Evolutionary conservation across 2,888 invertebrate genomes (phyloP).

Genomic region (Oscheius myriophilus): DNA sequence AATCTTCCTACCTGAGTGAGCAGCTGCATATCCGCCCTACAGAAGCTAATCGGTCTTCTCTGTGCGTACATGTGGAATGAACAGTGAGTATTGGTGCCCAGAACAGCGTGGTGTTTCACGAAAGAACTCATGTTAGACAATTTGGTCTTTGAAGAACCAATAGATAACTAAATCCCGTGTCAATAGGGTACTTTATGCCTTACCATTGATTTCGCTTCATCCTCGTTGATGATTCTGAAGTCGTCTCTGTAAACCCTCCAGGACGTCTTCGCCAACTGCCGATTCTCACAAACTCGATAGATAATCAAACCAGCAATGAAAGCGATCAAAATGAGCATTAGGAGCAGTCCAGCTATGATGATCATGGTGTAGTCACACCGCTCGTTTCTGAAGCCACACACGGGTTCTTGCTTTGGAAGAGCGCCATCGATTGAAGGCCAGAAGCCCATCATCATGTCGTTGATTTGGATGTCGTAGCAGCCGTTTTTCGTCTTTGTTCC

Average conservation of each 20-base stretch:
- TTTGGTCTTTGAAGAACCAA: conserved; percentile 65
- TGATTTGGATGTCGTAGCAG: conserved; percentile 61
- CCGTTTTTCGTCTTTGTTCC: conserved; percentile 60
- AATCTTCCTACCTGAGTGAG: conserved; percentile 37
- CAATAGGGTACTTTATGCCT: not conserved
- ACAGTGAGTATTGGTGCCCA: conserved; percentile 68
- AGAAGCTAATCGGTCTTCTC: conserved; percentile 62
- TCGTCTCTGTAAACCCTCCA: conserved; percentile 68
- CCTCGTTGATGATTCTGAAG: conserved; percentile 64
- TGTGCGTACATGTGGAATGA: conserved; percentile 68
- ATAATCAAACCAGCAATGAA: conserved; percentile 51
- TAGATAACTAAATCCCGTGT: conserved; percentile 50
- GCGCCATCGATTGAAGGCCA: conserved; percentile 66
- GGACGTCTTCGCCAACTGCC: conserved; percentile 60
- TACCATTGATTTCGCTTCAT: conserved; percentile 69
- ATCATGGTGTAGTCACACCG: conserved; percentile 59
- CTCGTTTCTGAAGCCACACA: conserved; percentile 61
- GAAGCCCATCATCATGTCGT: conserved; percentile 65
- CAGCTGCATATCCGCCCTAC: conserved; percentile 58
- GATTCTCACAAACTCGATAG: conserved; percentile 60
- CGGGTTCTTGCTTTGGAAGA: conserved; percentile 62
- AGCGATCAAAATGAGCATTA: conserved; percentile 35
- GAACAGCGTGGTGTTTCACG: conserved; percentile 66
- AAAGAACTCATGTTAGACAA: conserved; percentile 67
- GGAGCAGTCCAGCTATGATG: conserved; percentile 43